Conservation (phyloP, 2,113 vertebrate genomes). For the Urocolius indicus region DNA sequence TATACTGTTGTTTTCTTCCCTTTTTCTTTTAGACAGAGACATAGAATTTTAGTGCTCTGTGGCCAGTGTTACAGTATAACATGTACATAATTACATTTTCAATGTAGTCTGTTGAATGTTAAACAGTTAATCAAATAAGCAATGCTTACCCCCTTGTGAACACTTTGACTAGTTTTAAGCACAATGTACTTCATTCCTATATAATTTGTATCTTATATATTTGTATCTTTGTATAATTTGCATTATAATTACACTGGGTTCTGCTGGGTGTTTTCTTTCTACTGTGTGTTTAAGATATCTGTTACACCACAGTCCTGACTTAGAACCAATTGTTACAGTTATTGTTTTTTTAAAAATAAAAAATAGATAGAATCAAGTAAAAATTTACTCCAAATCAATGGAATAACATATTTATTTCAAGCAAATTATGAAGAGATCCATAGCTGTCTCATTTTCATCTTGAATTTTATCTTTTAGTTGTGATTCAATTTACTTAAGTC, state of each 20-base stretch:
- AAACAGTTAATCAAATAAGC: not conserved
- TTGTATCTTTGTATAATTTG: too few relatives aligned
- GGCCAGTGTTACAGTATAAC: not conserved
- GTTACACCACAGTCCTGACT: not conserved
- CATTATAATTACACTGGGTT: not conserved
- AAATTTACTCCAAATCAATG: not conserved
- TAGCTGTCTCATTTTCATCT: not conserved
- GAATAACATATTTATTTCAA: not conserved
- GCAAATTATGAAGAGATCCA: not conserved
- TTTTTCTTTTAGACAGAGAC: not conserved
- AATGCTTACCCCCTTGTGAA: not conserved
- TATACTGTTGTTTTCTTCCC: fast-evolving
- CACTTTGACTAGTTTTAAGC: not conserved
- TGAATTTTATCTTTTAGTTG: constrained; percentile 19
- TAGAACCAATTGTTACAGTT: not conserved
- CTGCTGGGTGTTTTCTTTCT: not conserved
- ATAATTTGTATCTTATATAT: not conserved
- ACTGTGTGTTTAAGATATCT: not conserved
- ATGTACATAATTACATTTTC: not conserved
- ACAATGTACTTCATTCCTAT: not conserved
- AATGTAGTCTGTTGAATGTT: not conserved
- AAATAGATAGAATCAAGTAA: not conserved
- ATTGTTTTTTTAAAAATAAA: not conserved
- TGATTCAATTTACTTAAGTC: not conserved
- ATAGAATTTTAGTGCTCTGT: not conserved